Evolutionary conservation across 2,888 invertebrate genomes (phyloP).

Genomic region (Rhodophaea formosa): DNA sequence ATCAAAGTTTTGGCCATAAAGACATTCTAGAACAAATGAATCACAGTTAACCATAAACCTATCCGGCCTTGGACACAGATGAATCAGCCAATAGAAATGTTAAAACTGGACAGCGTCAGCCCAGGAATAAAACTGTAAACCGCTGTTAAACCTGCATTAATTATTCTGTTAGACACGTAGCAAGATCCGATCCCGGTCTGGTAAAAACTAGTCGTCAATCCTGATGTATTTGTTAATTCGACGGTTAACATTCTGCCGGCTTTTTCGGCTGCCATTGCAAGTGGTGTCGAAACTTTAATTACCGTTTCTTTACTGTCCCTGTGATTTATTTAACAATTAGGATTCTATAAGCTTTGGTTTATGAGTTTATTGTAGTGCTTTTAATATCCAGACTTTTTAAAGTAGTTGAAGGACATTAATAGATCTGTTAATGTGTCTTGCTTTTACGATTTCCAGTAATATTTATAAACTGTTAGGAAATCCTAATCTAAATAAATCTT

Average conservation of each 20-base stretch:
- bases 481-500: too few species aligned
- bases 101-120: not conserved
- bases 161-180: constrained; percentile 18
- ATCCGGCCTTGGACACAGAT: not conserved
- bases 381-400: not conserved
- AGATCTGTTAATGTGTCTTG: too few species aligned
- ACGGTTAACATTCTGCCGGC: constrained; percentile 10
- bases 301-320: constrained; percentile 7
- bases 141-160: not conserved
- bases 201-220: constrained; percentile 15
- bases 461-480: too few species aligned
- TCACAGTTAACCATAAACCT: not conserved
- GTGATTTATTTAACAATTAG: constrained; percentile 14
- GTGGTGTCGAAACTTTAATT: constrained; percentile 16
- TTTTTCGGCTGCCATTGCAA: constrained; percentile 12
- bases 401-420: not conserved
- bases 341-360: not conserved
- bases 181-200: not conserved
- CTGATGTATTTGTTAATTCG: constrained; percentile 12
- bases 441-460: too few species aligned
- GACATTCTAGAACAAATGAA: not conserved
- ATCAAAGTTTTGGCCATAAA: not conserved
- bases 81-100: not conserved
- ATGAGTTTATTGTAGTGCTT: not conserved
- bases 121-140: not conserved